Percentiles rank a stretch among this genome's conserved stretches.
Conservation (phyloP, 2,113 vertebrate genomes). For the Sorex fumeus region DNA sequence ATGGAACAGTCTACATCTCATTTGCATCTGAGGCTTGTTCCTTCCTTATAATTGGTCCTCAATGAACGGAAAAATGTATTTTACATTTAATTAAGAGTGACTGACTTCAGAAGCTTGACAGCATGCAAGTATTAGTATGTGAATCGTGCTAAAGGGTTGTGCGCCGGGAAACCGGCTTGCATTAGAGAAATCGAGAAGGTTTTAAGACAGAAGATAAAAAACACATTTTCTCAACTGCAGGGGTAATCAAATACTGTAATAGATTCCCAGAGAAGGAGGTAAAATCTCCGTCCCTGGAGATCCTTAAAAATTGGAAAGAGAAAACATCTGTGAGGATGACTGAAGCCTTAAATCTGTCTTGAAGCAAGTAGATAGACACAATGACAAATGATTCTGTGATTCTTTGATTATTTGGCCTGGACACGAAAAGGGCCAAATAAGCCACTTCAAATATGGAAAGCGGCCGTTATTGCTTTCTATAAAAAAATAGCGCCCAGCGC, state of each 20-base stretch:
- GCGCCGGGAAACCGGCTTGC: neutral
- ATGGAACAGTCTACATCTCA: neutral
- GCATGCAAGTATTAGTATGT: neutral
- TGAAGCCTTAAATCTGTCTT: neutral
- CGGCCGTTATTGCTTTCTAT: neutral
- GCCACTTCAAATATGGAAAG: conserved; percentile 43
- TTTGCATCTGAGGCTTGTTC: neutral
- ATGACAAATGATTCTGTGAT: conserved; percentile 27
- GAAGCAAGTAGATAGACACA: conserved; percentile 33
- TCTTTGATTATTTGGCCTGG: conserved; percentile 56
- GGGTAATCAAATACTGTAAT: neutral
- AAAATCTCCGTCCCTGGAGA: neutral
- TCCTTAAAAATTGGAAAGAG: conserved; percentile 34
- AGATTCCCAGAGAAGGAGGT: conserved; percentile 33
- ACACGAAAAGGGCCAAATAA: neutral
- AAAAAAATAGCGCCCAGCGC: neutral
- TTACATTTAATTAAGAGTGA: neutral
- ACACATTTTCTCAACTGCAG: neutral
- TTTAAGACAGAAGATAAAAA: conserved; percentile 31
- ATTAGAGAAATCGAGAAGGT: neutral
- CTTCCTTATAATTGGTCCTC: neutral
- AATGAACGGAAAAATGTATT: neutral
- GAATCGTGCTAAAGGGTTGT: neutral
- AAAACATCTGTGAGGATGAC: conserved; percentile 16
- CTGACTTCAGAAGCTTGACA: neutral